Percentiles rank a stretch among this genome's conserved stretches.
These are phyloP conservation scores for Ailurus styani DNA, from an alignment of 2,113 vertebrate species.

Conservation along the genomic window DNA sequence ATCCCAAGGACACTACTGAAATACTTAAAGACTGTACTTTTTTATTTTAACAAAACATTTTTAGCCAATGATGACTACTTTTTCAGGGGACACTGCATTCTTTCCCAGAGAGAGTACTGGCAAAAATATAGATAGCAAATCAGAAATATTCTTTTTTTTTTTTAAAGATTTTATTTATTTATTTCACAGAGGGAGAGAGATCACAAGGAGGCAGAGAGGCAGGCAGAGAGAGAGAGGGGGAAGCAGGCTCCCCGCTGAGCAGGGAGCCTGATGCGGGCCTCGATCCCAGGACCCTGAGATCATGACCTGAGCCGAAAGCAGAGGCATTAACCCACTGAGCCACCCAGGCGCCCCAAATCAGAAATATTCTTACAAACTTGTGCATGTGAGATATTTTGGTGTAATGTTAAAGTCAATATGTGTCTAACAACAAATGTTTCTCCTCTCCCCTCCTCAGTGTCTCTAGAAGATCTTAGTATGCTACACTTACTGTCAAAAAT, in stretches of 20 bases:
- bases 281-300: too few relatives aligned
- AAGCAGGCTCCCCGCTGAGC: too few relatives aligned
- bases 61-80: not conserved
- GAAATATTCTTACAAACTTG: not conserved
- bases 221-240: too few relatives aligned
- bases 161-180: too few relatives aligned
- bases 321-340: too few relatives aligned
- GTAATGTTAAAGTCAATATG: not conserved
- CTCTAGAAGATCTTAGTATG: not conserved
- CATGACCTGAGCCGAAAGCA: too few relatives aligned
- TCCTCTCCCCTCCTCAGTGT: not conserved
- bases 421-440: not conserved
- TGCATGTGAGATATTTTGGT: not conserved
- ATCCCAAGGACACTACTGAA: not conserved
- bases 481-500: not conserved
- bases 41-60: not conserved
- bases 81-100: not conserved
- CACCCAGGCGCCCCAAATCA: too few relatives aligned
- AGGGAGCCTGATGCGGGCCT: too few relatives aligned
- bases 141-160: conserved; percentile 13
- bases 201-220: too few relatives aligned
- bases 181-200: too few relatives aligned
- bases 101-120: not conserved
- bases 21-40: not conserved
- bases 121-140: not conserved